phyloP scores from a whole-genome alignment of 2,797 vertebrate species.

The Silurus aristotelis region DNA sequence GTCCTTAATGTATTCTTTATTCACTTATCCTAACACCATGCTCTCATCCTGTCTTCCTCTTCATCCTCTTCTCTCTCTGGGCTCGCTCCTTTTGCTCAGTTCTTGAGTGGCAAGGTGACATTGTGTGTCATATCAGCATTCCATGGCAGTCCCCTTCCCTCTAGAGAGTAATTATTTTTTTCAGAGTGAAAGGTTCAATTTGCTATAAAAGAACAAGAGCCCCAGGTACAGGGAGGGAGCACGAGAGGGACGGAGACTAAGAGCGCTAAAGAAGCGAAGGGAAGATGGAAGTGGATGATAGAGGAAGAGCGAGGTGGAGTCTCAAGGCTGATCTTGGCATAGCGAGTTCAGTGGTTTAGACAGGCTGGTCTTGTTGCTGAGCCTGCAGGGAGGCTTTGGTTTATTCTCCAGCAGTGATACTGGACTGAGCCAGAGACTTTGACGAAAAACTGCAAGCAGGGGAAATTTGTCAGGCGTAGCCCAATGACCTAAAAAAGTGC shows the following conservation, averaged over 20 bases:
- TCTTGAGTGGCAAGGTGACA: constrained; percentile 91
- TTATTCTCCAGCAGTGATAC: constrained; percentile 52
- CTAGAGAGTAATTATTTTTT: constrained; percentile 89
- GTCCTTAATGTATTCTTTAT: constrained; percentile 44
- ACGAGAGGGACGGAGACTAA: constrained; percentile 47
- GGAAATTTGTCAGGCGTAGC: constrained; percentile 34
- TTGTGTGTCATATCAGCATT: constrained; percentile 89
- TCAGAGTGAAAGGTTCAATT: constrained; percentile 88
- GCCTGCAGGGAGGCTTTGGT: constrained; percentile 48
- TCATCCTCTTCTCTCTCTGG: constrained; percentile 47
- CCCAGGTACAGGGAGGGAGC: constrained; percentile 70
- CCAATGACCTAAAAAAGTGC: constrained; percentile 38
- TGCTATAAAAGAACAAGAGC: constrained; percentile 89
- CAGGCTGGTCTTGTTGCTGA: constrained; percentile 66
- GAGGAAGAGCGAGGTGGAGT: constrained; percentile 58
- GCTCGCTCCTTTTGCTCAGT: constrained; percentile 54
- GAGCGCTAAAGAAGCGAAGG: constrained; percentile 5
- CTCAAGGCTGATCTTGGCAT: constrained; percentile 56
- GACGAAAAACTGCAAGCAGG: constrained; percentile 16
- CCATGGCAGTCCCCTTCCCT: constrained; percentile 81
- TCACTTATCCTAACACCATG: constrained; percentile 32
- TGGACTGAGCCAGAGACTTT: constrained; percentile 30
- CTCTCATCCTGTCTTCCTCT: constrained; percentile 33
- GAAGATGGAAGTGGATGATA: constrained; percentile 24
- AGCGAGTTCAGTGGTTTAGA: constrained; percentile 65